Base-by-base conservation (phyloP, 2,888 invertebrate genomes). In the Ommatoiulus sabulosus region DNA sequence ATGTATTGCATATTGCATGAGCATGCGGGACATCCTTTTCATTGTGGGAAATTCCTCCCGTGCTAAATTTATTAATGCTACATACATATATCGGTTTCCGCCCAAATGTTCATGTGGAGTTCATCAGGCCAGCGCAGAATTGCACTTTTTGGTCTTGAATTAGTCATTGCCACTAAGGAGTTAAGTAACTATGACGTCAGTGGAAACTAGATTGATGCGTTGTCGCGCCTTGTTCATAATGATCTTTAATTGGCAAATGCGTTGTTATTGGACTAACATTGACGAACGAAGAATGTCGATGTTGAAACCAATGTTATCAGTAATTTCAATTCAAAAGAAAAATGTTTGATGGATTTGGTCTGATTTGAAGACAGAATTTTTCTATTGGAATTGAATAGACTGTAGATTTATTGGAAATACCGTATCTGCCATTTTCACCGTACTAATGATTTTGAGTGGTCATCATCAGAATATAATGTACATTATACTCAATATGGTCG, bases 11-110 rank as follows among this genome's bases (percentile, higher is more conserved):
- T 24, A 72, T 72, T 72, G 20, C 72, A 72, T 72, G 72, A 72
- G 8, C 63, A 63, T 63, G 63, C 20, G 63, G 63, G 63, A 4
- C 63, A 63, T n/a, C 72, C 20, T 24, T 72, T 72, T 72, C 72
- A 72, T 72, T 20, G 72, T 72, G 72, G 72, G 72, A 72, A 72
- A 72, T 72, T 72, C 72, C 72, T 72, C 72, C n/a, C 8, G 72
- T 72, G 24, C 72, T 72, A 10, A 72, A 72, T 24, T 72, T 72
- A 72, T 72, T 72, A 72, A 24, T n/a, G 10, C 24, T 24, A 72
- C 72, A 24, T 24, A 72, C 72, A 24, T 17, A 20, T 72, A 72
- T 72, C 72, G 72, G 72, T 72, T 72, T 72, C 72, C 72, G 72
- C 72, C 72, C 72, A 24, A 24, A 24, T 72, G 72, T 72, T 72